phyloP scores from a whole-genome alignment of 2,888 invertebrate genomes.

The Agriopis aurantiaria region DNA sequence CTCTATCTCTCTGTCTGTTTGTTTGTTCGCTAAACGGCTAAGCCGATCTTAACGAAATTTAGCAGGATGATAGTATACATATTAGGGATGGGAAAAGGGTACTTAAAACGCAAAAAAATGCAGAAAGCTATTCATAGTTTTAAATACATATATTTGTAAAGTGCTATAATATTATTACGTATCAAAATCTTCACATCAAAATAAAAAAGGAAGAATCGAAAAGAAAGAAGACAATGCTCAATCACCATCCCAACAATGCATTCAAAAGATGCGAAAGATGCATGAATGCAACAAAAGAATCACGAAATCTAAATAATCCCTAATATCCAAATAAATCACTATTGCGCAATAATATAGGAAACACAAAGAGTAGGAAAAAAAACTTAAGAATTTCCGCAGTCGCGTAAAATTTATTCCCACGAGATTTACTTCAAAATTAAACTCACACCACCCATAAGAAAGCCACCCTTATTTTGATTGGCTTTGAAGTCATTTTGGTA shows the following conservation, averaged over 20 bases:
- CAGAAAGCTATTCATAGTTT: too few species aligned
- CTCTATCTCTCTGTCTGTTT: too few species aligned
- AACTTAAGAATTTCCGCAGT: slow-evolving; percentile 73
- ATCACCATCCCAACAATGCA: slow-evolving; percentile 1
- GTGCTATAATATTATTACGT: neutral
- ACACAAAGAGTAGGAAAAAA: slow-evolving; percentile 51
- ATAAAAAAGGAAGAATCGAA: neutral
- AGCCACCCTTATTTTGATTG: slow-evolving; percentile 30
- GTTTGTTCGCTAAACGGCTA: too few species aligned
- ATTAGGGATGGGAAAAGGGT: too few species aligned
- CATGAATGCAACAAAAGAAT: slow-evolving; percentile 20
- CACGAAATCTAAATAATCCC: slow-evolving; percentile 39
- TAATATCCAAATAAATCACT: slow-evolving; percentile 44
- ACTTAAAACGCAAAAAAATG: too few species aligned
- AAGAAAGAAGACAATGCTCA: slow-evolving; percentile 1
- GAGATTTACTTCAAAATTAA: slow-evolving; percentile 53
- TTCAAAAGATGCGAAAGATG: slow-evolving; percentile 19
- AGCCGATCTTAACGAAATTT: too few species aligned
- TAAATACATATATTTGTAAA: neutral
- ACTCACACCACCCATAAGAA: slow-evolving; percentile 12
- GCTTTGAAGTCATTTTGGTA: slow-evolving; percentile 33
- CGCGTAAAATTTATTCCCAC: slow-evolving; percentile 80
- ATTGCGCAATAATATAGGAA: slow-evolving; percentile 43
- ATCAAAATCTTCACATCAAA: neutral
- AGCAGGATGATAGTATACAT: too few species aligned